A percentile compares a stretch with the other conserved stretches of the same genome.
Conservation (phyloP, 2,888 invertebrate species). For the Lepidocyrtoides sp. region DNA sequence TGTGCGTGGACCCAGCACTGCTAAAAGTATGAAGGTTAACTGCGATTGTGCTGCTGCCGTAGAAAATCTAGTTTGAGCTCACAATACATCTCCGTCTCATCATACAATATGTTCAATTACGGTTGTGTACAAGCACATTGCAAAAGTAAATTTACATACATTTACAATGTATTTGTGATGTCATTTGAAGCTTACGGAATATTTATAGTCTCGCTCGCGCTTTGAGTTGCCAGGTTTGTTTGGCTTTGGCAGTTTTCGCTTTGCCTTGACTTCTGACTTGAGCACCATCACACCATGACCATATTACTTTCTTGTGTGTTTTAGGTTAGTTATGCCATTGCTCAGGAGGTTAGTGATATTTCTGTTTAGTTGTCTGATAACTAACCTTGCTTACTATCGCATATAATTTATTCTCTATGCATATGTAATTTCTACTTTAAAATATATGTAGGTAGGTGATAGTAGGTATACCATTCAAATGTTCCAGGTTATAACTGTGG, state of each 20-base stretch:
- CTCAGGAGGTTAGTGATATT: conserved; percentile 44
- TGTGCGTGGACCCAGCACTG: background rate
- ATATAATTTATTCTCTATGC: background rate
- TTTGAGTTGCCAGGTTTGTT: conserved; percentile 25
- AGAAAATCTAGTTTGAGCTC: background rate
- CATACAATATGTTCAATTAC: too few species aligned
- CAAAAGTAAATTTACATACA: background rate
- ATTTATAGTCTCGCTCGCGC: background rate
- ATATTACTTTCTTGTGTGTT: background rate
- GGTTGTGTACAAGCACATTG: background rate
- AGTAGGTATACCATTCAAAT: too few species aligned
- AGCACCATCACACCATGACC: background rate
- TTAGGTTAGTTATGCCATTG: conserved; percentile 58
- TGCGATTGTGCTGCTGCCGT: background rate
- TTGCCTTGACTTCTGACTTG: conserved; percentile 78
- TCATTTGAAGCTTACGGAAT: conserved; percentile 31
- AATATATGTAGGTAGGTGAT: too few species aligned
- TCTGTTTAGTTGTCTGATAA: conserved; percentile 49
- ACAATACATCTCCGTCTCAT: background rate
- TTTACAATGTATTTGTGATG: too few species aligned
- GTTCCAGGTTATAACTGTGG: background rate
- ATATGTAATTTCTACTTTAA: background rate
- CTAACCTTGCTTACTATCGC: conserved; percentile 56
- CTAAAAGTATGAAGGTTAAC: conserved; percentile 1
- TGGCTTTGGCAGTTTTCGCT: conserved; percentile 61